Conservation (phyloP, 1,140 invertebrate genomes). For the Leptestheria dahalacensis region DNA sequence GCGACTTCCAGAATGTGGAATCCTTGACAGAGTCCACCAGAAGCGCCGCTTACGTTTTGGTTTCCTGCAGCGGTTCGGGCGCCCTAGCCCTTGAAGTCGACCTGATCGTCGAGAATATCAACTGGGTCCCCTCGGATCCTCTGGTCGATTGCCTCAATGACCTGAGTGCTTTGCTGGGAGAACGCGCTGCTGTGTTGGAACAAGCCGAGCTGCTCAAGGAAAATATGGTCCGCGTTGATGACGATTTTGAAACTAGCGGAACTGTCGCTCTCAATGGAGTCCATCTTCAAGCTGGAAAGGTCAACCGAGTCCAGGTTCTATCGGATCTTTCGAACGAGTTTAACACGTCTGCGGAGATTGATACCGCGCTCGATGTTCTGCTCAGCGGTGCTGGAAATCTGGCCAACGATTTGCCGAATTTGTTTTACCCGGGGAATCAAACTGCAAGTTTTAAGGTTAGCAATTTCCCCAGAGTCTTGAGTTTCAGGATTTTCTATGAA, state of each 20-base stretch:
- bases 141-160: neutral
- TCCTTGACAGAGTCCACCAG: neutral
- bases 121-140: neutral
- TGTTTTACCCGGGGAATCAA: neutral
- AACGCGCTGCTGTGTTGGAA: neutral
- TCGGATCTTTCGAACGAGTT: no score
- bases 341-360: neutral
- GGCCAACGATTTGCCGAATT: neutral
- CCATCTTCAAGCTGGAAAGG: no score
- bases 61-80: neutral
- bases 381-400: neutral
- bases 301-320: neutral
- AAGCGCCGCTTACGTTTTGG: neutral
- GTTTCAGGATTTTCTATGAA: no score
- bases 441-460: neutral
- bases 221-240: constrained; percentile 2
- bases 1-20: neutral
- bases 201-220: neutral
- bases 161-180: neutral
- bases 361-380: neutral
- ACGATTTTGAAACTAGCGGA: neutral
- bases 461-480: no score
- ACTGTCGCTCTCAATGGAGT: neutral
- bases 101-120: neutral
- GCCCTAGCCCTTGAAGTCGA: neutral